These are phyloP conservation scores for Caenorhabditis sinica DNA, from an alignment of 2,888 invertebrate species.

Conservation along the genomic window DNA sequence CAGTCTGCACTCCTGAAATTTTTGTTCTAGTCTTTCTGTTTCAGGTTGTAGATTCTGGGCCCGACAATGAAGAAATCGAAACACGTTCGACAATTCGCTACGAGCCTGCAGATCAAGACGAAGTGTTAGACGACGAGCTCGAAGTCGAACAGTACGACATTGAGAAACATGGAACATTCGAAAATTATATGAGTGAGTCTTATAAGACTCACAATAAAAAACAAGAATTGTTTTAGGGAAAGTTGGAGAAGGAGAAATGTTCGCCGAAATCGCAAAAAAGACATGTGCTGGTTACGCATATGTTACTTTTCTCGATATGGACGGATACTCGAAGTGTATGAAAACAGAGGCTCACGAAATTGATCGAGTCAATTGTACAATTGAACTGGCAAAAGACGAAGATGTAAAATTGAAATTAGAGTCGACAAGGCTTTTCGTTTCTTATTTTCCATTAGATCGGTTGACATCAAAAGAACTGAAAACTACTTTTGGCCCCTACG, in stretches of 20 bases:
- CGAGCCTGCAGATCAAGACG: constrained; percentile 9
- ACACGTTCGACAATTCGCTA: constrained; percentile 38
- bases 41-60: constrained; percentile 45
- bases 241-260: constrained; percentile 52
- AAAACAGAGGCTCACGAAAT: constrained; percentile 39
- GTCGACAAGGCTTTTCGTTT: constrained; percentile 63
- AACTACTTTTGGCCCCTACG: constrained; percentile 47
- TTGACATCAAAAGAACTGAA: constrained; percentile 55
- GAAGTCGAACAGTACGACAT: constrained; percentile 36
- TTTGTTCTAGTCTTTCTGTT: background rate
- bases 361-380: constrained; percentile 29
- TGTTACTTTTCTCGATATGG: constrained; percentile 53
- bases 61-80: constrained; percentile 50
- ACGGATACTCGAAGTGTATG: constrained; percentile 53
- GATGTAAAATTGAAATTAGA: constrained; percentile 26
- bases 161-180: constrained; percentile 42
- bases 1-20: background rate
- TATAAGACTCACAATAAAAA: background rate
- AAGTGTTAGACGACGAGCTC: constrained; percentile 46
- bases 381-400: constrained; percentile 44
- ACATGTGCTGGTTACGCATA: constrained; percentile 55
- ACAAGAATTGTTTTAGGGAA: constrained; percentile 35
- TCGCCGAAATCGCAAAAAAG: background rate
- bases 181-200: constrained; percentile 58
- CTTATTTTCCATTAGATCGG: constrained; percentile 50